A percentile compares a stretch with the other conserved stretches of the same genome.
phyloP scores from a whole-genome alignment of 1,140 invertebrate genomes.

The Ephestia elutella region DNA sequence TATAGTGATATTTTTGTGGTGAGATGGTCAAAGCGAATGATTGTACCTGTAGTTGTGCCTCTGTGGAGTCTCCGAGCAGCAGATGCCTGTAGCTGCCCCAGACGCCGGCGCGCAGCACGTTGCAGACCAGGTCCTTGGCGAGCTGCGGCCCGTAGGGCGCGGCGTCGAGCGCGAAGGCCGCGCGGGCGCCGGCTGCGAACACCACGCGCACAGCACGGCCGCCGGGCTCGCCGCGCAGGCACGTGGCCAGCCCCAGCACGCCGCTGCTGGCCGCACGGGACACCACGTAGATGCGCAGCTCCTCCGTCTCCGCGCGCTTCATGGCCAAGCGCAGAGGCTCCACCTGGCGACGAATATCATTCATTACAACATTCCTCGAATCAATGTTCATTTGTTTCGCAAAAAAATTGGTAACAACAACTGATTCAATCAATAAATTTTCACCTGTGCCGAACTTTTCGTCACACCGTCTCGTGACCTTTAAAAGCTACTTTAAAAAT shows the following conservation, averaged over 20 bases:
- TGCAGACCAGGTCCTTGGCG: slow-evolving; percentile 86
- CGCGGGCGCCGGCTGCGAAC: slow-evolving; percentile 79
- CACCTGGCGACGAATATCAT: too few relatives aligned
- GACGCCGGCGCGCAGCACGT: slow-evolving; percentile 83
- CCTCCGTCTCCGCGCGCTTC: slow-evolving; percentile 75
- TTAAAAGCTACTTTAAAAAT: too few relatives aligned
- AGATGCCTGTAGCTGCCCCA: slow-evolving; percentile 93
- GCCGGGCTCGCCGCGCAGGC: slow-evolving; percentile 88
- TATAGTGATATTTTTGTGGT: too few relatives aligned
- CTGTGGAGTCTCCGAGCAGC: slow-evolving; percentile 76
- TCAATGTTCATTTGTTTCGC: too few relatives aligned
- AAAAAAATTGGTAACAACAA: too few relatives aligned
- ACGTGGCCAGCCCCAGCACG: slow-evolving; percentile 91
- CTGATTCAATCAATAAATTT: too few relatives aligned
- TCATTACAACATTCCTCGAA: too few relatives aligned
- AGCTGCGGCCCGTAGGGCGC: slow-evolving; percentile 78
- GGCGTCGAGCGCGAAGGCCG: slow-evolving; percentile 77
- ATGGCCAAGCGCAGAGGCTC: slow-evolving; percentile 82
- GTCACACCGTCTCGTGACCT: too few relatives aligned
- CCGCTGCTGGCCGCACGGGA: slow-evolving; percentile 75
- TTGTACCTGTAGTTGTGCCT: slow-evolving; percentile 75
- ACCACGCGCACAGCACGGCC: slow-evolving; percentile 83
- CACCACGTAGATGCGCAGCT: slow-evolving; percentile 81
- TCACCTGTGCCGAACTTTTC: too few relatives aligned
- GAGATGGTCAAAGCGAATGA: too few relatives aligned